Evolutionary conservation across 2,113 vertebrate species (phyloP).

Genomic region (Haliaeetus leucogaster): DNA sequence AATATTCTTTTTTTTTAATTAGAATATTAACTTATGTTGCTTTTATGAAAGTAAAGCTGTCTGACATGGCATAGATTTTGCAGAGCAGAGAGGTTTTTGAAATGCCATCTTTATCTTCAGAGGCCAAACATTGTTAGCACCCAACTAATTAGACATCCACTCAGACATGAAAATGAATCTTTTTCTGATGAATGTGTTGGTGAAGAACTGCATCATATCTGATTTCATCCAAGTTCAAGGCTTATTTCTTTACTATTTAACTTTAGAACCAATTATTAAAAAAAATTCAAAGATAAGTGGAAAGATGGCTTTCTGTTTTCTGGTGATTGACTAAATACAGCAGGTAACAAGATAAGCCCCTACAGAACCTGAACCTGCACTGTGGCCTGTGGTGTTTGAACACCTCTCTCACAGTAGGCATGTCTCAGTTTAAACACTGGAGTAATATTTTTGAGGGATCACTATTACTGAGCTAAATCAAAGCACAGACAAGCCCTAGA

Average conservation of each 20-base stretch:
- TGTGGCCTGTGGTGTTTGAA: neutral
- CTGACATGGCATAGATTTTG: neutral
- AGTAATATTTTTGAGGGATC: neutral
- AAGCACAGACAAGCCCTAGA: neutral
- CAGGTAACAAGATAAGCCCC: neutral
- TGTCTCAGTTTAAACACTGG: neutral
- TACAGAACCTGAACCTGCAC: accelerated
- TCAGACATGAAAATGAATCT: neutral
- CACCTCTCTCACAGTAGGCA: neutral
- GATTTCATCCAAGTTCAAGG: neutral
- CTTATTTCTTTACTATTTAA: neutral
- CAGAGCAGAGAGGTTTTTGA: neutral
- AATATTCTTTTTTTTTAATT: neutral
- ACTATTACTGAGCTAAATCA: neutral
- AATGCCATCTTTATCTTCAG: neutral
- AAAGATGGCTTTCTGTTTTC: neutral
- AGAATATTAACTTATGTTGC: neutral
- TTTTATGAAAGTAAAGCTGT: neutral
- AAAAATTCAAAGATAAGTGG: neutral
- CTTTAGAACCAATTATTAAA: neutral
- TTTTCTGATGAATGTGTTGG: neutral
- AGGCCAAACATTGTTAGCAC: neutral
- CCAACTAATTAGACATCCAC: neutral
- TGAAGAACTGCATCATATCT: neutral
- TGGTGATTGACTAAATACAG: neutral